Percentiles rank a stretch among this genome's conserved stretches.
These are phyloP conservation scores for Rhinolophus ferrumequinum DNA, from an alignment of 2,113 vertebrate genomes.

Conservation along the genomic window DNA sequence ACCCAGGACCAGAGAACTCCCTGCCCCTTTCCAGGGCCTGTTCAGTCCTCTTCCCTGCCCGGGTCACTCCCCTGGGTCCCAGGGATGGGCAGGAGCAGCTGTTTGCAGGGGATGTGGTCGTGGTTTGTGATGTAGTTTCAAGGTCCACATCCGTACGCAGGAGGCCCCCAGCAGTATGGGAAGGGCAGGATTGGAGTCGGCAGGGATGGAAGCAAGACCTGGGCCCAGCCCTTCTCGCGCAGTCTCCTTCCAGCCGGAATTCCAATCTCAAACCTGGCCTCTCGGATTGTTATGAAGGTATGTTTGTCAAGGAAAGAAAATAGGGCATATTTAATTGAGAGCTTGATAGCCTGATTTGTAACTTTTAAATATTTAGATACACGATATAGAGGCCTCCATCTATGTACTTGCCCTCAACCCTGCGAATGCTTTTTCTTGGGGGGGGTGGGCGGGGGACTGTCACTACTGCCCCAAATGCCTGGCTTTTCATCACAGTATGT, in stretches of 20 bases:
- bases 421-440: not conserved
- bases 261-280: not conserved
- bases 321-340: not conserved
- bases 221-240: not conserved
- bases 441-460: rapidly evolving
- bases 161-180: not conserved
- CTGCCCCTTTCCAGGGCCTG: not conserved
- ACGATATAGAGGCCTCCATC: not conserved
- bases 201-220: not conserved
- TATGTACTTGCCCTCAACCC: not conserved
- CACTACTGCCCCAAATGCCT: not conserved
- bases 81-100: not conserved
- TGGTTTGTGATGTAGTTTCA: not conserved
- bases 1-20: not conserved
- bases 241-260: not conserved
- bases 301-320: not conserved
- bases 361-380: constrained; percentile 14
- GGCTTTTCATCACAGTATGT: not conserved
- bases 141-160: rapidly evolving
- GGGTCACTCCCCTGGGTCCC: not conserved
- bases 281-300: not conserved
- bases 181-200: not conserved
- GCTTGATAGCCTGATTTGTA: not conserved
- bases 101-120: not conserved
- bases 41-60: not conserved